Conservation (phyloP, 2,113 vertebrate genomes). For the Sapayoa aenigma region DNA sequence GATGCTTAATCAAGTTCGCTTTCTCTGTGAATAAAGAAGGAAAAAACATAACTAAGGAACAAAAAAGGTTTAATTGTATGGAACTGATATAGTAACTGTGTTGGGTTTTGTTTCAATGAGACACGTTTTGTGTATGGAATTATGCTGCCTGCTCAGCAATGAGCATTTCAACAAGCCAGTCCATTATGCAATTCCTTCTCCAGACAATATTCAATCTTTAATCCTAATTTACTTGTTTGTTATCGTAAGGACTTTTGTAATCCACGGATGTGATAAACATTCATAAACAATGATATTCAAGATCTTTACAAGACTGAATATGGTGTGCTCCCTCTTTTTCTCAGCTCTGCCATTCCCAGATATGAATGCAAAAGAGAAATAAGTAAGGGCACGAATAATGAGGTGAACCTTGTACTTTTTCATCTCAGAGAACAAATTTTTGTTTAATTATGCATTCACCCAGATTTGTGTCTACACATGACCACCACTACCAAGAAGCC, state of each 20-base stretch:
- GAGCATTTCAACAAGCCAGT: not conserved
- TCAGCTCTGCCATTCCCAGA: not conserved
- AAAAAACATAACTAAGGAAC: not conserved
- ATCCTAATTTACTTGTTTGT: not conserved
- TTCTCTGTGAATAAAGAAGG: conserved; percentile 81
- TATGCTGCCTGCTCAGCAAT: not conserved
- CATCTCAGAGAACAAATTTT: not conserved
- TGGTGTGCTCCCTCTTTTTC: not conserved
- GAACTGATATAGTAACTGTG: not conserved
- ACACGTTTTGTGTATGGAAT: not conserved
- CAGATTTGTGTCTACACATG: not conserved
- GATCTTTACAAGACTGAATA: not conserved
- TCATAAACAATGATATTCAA: not conserved
- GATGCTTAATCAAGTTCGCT: conserved; percentile 88
- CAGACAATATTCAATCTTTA: not conserved
- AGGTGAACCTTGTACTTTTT: not conserved
- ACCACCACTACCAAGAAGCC: not conserved
- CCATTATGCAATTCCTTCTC: not conserved
- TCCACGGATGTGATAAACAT: not conserved
- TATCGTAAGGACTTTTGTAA: not conserved
- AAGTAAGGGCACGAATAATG: not conserved
- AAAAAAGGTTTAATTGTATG: not conserved
- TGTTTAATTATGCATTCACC: not conserved
- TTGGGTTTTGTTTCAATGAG: not conserved
- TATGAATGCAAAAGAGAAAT: not conserved